A percentile compares a stretch with the other conserved stretches of the same genome.
These are phyloP conservation scores for Leptinotarsa peninsularis DNA, from an alignment of 2,888 invertebrate species.

Conservation along the genomic window DNA sequence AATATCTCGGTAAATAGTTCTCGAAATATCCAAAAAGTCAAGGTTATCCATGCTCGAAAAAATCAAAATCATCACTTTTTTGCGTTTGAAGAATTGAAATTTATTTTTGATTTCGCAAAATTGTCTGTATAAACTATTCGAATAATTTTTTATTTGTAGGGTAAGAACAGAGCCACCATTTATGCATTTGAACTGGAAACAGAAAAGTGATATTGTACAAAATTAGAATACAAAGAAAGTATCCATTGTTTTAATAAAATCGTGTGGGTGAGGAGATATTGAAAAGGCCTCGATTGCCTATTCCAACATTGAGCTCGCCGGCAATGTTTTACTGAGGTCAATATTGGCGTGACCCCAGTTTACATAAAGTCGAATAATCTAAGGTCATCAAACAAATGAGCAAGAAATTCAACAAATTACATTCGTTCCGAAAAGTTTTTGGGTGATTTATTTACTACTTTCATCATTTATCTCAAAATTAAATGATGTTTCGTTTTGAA, in stretches of 20 bases:
- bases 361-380: constrained; percentile 29
- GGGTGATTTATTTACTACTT: background rate
- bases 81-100: no score
- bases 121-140: no score
- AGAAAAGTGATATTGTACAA: no score
- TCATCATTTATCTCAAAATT: background rate
- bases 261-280: constrained; percentile 2
- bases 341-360: constrained; percentile 33
- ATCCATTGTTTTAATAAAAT: background rate
- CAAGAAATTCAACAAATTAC: constrained; percentile 14
- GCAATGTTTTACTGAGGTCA: constrained; percentile 31
- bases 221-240: no score
- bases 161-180: no score
- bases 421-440: constrained; percentile 9
- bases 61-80: no score
- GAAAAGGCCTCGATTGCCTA: constrained; percentile 13
- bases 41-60: no score
- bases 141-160: no score
- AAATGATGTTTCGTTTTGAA: background rate
- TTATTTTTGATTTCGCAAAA: no score
- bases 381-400: constrained; percentile 31
- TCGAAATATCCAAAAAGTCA: no score
- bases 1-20: no score
- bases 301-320: constrained; percentile 11
- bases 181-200: no score